Evolutionary conservation across 2,797 vertebrate species (phyloP), one percentile per base, ranked within the genome.

Genomic region (Hoplostethus mediterraneus): DNA sequence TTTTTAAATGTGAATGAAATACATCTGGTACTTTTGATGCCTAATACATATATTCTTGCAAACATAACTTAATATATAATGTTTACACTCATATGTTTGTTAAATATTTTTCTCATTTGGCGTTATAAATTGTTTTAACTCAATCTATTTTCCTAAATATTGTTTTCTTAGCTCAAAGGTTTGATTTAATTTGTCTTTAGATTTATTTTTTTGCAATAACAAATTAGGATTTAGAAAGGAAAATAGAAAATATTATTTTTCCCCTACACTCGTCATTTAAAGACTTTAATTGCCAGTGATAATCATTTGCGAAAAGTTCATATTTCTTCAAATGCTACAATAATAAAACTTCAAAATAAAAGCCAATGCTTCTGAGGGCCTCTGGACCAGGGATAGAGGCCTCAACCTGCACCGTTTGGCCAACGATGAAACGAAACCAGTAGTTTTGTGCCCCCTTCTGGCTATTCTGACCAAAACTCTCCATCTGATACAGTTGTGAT

Each of bases 361-460:
- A 54, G 9, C 14, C 4, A 33, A 16, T 31, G 52, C 4, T 33
- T 31, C 21, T 56, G 54, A 30, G 8, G 52, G 21, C 17, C 49
- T 55, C 14, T 40, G 2, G 5, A 7, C 14, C n/a, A 51, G 48
- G 70, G 69, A 52, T 57, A 73, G 44, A 76, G 86, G 82, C 83
- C 81, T 64, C 48, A 1, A 1, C 60, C 49, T 71, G 11, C n/a
- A 38, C 53, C 9, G 47, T 11, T 17, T 47, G 65, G 78, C 83
- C 85, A 68, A 17, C 0, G 0, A 0, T 3, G 47, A 77, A 45
- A 75, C 48, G 80, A 69, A 85, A 73, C 78, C 86, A 86, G 91
- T 86, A 91, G 89, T 77, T 96, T 93, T 94, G 94, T 95, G 92
- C 96, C 97, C 97, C 94, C 97, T 97, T 89, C 96, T 96, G 97